A percentile compares a stretch with the other conserved stretches of the same genome.
These are phyloP conservation scores for Agelas oroides DNA, from an alignment of 37 sponge, comb jelly and placozoan species.

Conservation along the genomic window DNA sequence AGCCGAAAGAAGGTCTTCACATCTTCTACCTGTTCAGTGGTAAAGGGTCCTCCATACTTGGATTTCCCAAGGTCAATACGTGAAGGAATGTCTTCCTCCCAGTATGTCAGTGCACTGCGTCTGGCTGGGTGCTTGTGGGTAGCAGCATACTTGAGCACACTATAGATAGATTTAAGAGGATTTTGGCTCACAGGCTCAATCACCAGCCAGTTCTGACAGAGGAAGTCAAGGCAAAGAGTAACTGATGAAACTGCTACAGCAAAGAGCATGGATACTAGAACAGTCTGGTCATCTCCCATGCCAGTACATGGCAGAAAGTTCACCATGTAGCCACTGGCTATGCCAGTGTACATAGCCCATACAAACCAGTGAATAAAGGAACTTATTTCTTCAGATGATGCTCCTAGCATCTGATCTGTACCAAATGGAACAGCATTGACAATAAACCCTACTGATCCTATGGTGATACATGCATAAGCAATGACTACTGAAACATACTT, in stretches of 20 bases:
- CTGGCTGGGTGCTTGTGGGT: background rate
- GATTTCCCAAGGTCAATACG: background rate
- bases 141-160: background rate
- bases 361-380: constrained; percentile 65
- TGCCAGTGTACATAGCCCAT: constrained; percentile 41
- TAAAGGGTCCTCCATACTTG: constrained; percentile 6
- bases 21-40: constrained; percentile 22
- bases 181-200: background rate
- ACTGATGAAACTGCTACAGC: background rate
- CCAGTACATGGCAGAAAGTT: no score
- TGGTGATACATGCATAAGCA: no score
- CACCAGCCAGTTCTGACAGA: background rate
- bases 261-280: no score
- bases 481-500: no score
- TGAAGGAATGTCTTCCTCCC: background rate
- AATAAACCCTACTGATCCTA: background rate
- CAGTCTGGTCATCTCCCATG: background rate
- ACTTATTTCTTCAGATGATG: constrained; percentile 34
- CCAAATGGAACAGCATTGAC: constrained; percentile 46
- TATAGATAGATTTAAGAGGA: constrained; percentile 2
- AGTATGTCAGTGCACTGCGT: constrained; percentile 11
- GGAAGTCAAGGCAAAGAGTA: background rate
- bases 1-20: constrained; percentile 28
- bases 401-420: constrained; percentile 48
- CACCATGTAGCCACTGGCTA: background rate